Base-by-base conservation (phyloP, 2,888 invertebrate genomes). In the Lochmaea capreae region DNA sequence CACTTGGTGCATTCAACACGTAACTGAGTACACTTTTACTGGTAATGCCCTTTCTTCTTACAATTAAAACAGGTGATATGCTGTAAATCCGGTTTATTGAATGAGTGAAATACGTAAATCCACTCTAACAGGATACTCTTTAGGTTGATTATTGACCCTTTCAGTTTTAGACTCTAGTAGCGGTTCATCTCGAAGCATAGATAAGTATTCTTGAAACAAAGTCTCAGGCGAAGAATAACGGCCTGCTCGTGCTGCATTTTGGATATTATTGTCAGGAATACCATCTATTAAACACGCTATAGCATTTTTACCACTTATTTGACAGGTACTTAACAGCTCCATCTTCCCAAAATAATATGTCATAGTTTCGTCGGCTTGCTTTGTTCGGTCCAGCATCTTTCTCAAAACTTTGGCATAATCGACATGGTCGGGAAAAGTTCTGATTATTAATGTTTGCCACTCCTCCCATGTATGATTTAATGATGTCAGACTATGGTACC, bases 331-430 rank as follows among this genome's bases (percentile, higher is more conserved):
- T 12, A 71, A 18, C 3, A 79, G n/a, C 61, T 76, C 77, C 75
- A 81, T 79, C 52, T 81, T 80, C 1, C 52, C 58, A 69, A 79
- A 81, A 69, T 80, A 80, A 65, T 80, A 80, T 6, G 54, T 54
- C 54, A 54, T 54, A 33, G 33, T 33, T 33, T 33, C 33, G 33
- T 33, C 33, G 33, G 33, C 33, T 6, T 33, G 33, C 33, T 18
- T 54, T 33, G 76, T 76, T 26, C 79, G 26, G 33, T 71, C 57
- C 18, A 78, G 42, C 74, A 78, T 75, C 39, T 68, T 72, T 49
- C 71, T 14, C 33, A 78, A 49, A 12, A 52, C 46, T 22, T 42
- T 62, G 6, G 75, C 76, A 63, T 70, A 79, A 54, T 78, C 78
- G 11, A 62, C 49, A 65, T 76, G 70, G 39, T 78, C 73, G 9